Base-by-base conservation (phyloP, 2,888 invertebrate genomes). In the Troilus luridus region DNA sequence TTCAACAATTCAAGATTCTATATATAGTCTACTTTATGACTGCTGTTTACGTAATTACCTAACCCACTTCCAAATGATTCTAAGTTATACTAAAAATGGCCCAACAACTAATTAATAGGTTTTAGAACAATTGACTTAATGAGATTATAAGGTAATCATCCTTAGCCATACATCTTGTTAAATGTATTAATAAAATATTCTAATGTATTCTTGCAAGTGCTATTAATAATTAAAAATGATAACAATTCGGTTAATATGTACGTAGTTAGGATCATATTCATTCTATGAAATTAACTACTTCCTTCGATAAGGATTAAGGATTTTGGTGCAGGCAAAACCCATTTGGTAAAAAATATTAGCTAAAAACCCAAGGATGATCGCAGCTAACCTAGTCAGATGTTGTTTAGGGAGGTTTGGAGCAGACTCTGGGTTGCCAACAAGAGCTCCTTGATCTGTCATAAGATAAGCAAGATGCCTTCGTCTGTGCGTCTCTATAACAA, bases 361-460 rank as follows among this genome's bases (percentile, higher is more conserved):
- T 62, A 92, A 56, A 64, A 81, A 89, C 21, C 91, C 91, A 72
- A 92, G 59, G 88, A 92, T 88, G 77, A 72, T 64, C 24, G 59
- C 67, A 24, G 62, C 92, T 92, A 93, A 96, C 96, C 96, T 95
- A 93, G 96, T 97, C 41, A 98, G 95, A 93, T 98, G 98, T 94
- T 99, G 99, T 94, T 99, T 99, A 11, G 99, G 99, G 92, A 99
- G 95, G 95, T 98, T 98, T 0, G 97, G 96, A 2, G 97, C 96
- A 21, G 97, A 97, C 94, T 98, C 97, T 3, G 98, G 98, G 94
- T 98, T 98, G 10, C 97, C 97, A 72, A 98, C 97, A 91, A 99
- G 95, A 91, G 98, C 98, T 77, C 99, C 99, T 94, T 98, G 98
- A 94, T 99, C 99, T 64, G 98, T 98, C 98, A 99, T 99, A 88